A percentile compares a stretch with the other conserved stretches of the same genome.
Evolutionary conservation across 2,113 vertebrate genomes (phyloP).

Genomic region (Triplophysa tibetana): DNA sequence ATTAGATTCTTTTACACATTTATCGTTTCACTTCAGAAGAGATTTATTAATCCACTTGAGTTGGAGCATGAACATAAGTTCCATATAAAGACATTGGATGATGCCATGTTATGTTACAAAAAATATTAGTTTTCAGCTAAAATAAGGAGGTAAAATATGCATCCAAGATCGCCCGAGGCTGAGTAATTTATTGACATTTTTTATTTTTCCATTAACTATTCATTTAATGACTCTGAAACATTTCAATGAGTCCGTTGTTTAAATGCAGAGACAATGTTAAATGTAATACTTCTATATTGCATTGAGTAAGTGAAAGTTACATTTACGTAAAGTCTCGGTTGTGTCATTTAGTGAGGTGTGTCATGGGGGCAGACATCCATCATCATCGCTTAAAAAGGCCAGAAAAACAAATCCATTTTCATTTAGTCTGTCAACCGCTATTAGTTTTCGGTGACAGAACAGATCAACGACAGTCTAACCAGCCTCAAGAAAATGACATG

Average conservation of each 20-base stretch:
- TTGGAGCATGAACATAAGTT: no score
- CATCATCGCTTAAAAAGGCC: constrained; percentile 61
- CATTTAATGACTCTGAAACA: no score
- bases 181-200: no score
- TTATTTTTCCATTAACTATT: no score
- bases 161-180: no score
- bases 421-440: constrained; percentile 67
- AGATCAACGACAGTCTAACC: constrained; percentile 47
- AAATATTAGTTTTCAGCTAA: no score
- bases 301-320: not conserved
- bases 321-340: not conserved
- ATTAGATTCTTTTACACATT: no score
- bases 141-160: no score
- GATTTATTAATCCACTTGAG: no score
- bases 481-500: constrained; percentile 41
- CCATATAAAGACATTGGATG: no score
- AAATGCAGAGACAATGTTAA: not conserved
- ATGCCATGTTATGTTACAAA: no score
- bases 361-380: constrained; percentile 66
- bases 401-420: constrained; percentile 71
- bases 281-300: not conserved
- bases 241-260: not conserved
- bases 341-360: not conserved
- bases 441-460: constrained; percentile 59
- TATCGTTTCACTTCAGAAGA: no score